These are phyloP conservation scores for Phaedon cochleariae DNA, from an alignment of 2,888 invertebrate genomes.

Conservation along the genomic window DNA sequence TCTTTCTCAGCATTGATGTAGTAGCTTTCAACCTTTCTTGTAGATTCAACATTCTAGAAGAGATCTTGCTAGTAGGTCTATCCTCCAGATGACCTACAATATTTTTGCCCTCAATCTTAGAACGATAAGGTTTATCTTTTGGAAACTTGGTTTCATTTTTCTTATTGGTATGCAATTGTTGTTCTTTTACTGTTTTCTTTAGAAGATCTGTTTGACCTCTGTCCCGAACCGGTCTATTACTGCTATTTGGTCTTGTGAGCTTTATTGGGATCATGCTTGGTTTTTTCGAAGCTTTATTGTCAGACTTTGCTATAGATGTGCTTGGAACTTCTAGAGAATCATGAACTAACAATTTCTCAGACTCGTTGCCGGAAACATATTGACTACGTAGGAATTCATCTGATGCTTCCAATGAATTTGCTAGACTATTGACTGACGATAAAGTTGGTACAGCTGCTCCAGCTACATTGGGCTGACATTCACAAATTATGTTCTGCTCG, in stretches of 20 bases:
- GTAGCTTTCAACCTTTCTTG: slow-evolving; percentile 36
- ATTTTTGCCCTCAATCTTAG: neutral
- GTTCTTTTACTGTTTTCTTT: neutral
- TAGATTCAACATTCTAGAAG: slow-evolving; percentile 25
- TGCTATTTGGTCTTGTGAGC: slow-evolving; percentile 9
- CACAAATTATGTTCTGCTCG: slow-evolving; percentile 41
- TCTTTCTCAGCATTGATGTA: slow-evolving; percentile 29
- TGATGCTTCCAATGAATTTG: neutral
- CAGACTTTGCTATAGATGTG: neutral
- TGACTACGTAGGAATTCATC: neutral
- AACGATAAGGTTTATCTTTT: neutral
- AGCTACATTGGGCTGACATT: slow-evolving; percentile 47
- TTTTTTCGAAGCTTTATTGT: slow-evolving; percentile 13
- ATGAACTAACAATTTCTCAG: neutral
- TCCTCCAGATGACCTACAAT: neutral
- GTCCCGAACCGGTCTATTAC: neutral
- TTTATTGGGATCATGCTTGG: slow-evolving; percentile 31
- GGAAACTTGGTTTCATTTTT: neutral
- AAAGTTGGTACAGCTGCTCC: slow-evolving; percentile 47
- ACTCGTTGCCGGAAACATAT: neutral
- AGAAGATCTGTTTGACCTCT: neutral
- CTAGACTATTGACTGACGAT: neutral
- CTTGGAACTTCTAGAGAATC: neutral
- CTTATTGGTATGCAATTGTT: neutral
- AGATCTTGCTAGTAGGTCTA: slow-evolving; percentile 15